A percentile compares a stretch with the other conserved stretches of the same genome.
Conservation (phyloP, 2,888 invertebrate genomes). For the Hirtodrosophila duncani region DNA sequence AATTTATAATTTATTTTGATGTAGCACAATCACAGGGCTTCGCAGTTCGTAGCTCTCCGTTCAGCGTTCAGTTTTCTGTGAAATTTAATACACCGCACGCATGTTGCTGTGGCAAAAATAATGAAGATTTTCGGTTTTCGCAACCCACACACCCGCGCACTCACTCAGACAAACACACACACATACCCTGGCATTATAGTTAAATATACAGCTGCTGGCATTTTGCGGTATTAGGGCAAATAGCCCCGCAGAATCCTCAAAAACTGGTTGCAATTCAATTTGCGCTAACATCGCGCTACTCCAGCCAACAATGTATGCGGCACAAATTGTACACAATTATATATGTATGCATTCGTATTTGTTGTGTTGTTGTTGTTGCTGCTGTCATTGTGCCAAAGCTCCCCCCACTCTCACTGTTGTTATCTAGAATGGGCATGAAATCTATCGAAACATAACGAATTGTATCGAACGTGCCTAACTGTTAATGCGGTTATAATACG, state of each 20-base stretch:
- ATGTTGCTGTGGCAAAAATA: conserved; percentile 44
- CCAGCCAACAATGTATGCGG: conserved; percentile 22
- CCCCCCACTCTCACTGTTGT: background rate
- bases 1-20: too few species aligned
- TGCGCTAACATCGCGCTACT: conserved; percentile 13
- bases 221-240: conserved; percentile 22
- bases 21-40: conserved; percentile 6
- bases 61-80: background rate
- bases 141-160: conserved; percentile 3
- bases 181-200: too few species aligned
- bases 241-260: conserved; percentile 5
- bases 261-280: conserved; percentile 60
- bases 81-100: conserved; percentile 35
- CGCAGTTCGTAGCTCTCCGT: conserved; percentile 4
- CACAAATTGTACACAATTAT: conserved; percentile 64
- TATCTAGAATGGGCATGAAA: conserved; percentile 64
- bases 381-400: too few species aligned
- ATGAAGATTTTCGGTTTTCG: conserved; percentile 49
- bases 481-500: conserved; percentile 73
- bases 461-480: conserved; percentile 69
- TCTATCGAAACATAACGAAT: conserved; percentile 68
- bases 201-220: conserved; percentile 8
- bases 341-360: conserved; percentile 29
- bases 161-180: background rate
- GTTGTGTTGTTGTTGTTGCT: too few species aligned